Evolutionary conservation across 2,888 invertebrate species (phyloP).

Genomic region (Drosophila histrio): DNA sequence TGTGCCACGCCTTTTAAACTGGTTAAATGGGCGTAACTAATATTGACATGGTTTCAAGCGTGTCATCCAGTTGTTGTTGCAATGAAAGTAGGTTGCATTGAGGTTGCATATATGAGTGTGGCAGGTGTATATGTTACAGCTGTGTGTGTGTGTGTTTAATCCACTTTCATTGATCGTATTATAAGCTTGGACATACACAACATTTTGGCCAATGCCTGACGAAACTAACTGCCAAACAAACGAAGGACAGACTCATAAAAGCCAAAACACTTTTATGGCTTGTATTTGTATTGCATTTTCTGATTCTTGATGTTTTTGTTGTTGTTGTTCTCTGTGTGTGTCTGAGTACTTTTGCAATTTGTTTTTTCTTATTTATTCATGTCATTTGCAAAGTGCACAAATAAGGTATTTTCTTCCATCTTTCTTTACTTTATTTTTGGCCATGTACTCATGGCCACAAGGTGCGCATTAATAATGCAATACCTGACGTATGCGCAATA

Average conservation of each 20-base stretch:
- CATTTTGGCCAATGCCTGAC: constrained; percentile 33
- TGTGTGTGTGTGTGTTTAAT: constrained; percentile 47
- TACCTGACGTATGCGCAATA: constrained; percentile 42
- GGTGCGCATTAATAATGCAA: constrained; percentile 49
- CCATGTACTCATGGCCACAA: constrained; percentile 13
- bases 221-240: constrained; percentile 20
- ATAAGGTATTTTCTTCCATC: constrained; percentile 4
- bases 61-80: constrained; percentile 33
- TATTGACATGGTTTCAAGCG: constrained; percentile 67
- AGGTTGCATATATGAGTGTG: constrained; percentile 6
- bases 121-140: constrained; percentile 7
- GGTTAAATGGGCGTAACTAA: constrained; percentile 68
- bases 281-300: constrained; percentile 36
- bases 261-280: constrained; percentile 70
- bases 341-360: constrained; percentile 18
- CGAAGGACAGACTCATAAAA: constrained; percentile 41
- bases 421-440: constrained; percentile 7
- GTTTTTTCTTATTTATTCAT: constrained; percentile 39
- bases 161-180: constrained; percentile 71
- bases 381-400: constrained; percentile 26
- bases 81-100: constrained; percentile 58
- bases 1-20: constrained; percentile 55
- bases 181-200: constrained; percentile 26
- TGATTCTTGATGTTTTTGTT: background rate
- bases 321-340: background rate